A percentile compares a stretch with the other conserved stretches of the same genome.
Evolutionary conservation across 2,888 invertebrate species (phyloP).

Genomic region (Microctonus hyperodae): DNA sequence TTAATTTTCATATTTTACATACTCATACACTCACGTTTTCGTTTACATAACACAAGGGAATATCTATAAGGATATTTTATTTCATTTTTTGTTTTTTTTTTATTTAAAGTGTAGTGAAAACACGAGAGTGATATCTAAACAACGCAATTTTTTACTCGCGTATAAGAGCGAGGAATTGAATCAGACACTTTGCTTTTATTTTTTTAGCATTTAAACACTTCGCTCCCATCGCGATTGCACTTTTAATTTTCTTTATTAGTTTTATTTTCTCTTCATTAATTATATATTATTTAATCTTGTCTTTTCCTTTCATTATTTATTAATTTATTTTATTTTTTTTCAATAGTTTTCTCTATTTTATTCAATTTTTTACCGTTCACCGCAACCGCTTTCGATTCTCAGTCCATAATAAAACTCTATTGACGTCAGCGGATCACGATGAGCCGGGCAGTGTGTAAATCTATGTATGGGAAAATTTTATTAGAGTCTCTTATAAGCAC

Average conservation of each 20-base stretch:
- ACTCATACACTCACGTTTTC: constrained; percentile 6
- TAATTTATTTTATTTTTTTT: background rate
- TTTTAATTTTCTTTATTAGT: constrained; percentile 15
- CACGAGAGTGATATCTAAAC: constrained; percentile 45
- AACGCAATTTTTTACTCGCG: constrained; percentile 21
- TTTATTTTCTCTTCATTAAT: constrained; percentile 9
- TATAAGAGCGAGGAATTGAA: constrained; percentile 18
- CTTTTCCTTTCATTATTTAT: background rate
- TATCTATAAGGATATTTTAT: constrained; percentile 24
- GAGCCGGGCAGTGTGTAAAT: constrained; percentile 39
- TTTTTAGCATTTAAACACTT: constrained; percentile 1
- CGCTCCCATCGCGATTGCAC: constrained; percentile 28
- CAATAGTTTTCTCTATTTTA: constrained; percentile 30
- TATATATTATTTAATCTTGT: background rate
- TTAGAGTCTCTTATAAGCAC: constrained; percentile 39
- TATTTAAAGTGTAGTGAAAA: constrained; percentile 45
- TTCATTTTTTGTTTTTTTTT: constrained; percentile 14
- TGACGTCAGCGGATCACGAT: constrained; percentile 36
- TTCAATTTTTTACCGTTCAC: constrained; percentile 32
- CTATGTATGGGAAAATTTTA: constrained; percentile 39
- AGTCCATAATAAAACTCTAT: constrained; percentile 31
- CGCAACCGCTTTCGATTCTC: constrained; percentile 27
- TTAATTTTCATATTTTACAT: background rate
- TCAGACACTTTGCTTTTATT: background rate
- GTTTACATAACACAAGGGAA: constrained; percentile 25